These are phyloP conservation scores for Drosophila cardini DNA, from an alignment of 1,140 invertebrate species.

Conservation along the genomic window DNA sequence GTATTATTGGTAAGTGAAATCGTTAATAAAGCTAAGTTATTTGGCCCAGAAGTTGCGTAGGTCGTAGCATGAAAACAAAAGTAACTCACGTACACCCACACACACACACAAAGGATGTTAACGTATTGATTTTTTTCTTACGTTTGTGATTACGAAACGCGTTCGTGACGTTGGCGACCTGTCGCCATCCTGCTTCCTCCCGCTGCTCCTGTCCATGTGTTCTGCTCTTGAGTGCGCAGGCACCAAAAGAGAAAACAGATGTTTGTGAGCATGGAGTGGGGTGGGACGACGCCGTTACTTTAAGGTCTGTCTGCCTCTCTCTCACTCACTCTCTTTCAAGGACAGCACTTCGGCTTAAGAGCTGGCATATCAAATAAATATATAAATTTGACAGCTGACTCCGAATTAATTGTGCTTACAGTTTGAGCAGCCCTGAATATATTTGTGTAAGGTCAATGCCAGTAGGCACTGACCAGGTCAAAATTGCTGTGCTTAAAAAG, in stretches of 20 bases:
- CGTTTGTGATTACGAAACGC: constrained; percentile 69
- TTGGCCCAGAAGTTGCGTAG: constrained; percentile 34
- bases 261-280: constrained; percentile 33
- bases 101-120: constrained; percentile 40
- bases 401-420: constrained; percentile 17
- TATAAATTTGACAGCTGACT: constrained; percentile 35
- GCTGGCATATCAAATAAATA: constrained; percentile 2
- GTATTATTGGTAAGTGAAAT: constrained; percentile 93
- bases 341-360: constrained; percentile 13
- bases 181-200: not conserved
- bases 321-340: constrained; percentile 26
- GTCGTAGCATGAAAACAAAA: constrained; percentile 76
- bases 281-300: constrained; percentile 2
- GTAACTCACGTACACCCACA: constrained; percentile 23
- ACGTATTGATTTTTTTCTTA: constrained; percentile 65
- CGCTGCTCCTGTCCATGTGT: not conserved
- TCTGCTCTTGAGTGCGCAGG: constrained; percentile 54
- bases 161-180: constrained; percentile 53
- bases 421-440: constrained; percentile 13
- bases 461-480: constrained; percentile 24
- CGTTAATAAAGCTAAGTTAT: too few species aligned
- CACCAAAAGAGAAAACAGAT: constrained; percentile 52
- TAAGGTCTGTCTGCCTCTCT: not conserved
- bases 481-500: constrained; percentile 1
- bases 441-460: constrained; percentile 25